These are phyloP conservation scores for Poeciliopsis presidionis DNA, from an alignment of 2,797 vertebrate species.

Conservation along the genomic window DNA sequence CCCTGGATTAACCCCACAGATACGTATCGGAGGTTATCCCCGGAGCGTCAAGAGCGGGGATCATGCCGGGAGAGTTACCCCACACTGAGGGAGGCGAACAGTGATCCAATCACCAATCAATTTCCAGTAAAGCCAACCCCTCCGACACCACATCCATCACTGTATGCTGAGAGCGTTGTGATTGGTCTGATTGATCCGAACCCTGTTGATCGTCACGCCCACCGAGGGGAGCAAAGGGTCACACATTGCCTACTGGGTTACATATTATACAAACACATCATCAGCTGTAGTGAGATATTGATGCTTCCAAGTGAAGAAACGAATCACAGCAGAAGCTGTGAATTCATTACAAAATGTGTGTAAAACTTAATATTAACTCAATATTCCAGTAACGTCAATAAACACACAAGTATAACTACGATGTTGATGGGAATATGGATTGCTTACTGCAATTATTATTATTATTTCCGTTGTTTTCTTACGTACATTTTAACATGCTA, in stretches of 20 bases:
- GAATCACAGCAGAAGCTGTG: too few relatives aligned
- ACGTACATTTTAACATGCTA: too few relatives aligned
- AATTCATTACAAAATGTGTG: too few relatives aligned
- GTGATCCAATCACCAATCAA: neutral
- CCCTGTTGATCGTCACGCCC: constrained; percentile 10
- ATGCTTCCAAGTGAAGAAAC: neutral
- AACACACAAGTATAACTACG: too few relatives aligned
- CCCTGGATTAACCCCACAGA: constrained; percentile 52
- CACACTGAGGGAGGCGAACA: neutral
- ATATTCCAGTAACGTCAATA: too few relatives aligned
- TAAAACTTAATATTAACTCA: too few relatives aligned
- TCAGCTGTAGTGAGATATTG: neutral
- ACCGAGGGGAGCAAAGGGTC: constrained; percentile 18
- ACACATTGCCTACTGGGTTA: constrained; percentile 18
- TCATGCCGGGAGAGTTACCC: constrained; percentile 32
- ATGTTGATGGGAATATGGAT: too few relatives aligned
- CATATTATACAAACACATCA: constrained; percentile 5
- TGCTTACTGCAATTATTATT: too few relatives aligned
- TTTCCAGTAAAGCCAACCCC: constrained; percentile 16
- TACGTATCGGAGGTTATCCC: constrained; percentile 55
- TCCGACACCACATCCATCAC: constrained; percentile 37
- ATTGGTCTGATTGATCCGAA: constrained; percentile 48
- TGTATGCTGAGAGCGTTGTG: constrained; percentile 18
- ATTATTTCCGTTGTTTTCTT: too few relatives aligned
- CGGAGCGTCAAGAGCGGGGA: constrained; percentile 38